Percentiles rank a stretch among this genome's conserved stretches.
Conservation (phyloP, 2,888 invertebrate species). For the Machimus rusticus region DNA sequence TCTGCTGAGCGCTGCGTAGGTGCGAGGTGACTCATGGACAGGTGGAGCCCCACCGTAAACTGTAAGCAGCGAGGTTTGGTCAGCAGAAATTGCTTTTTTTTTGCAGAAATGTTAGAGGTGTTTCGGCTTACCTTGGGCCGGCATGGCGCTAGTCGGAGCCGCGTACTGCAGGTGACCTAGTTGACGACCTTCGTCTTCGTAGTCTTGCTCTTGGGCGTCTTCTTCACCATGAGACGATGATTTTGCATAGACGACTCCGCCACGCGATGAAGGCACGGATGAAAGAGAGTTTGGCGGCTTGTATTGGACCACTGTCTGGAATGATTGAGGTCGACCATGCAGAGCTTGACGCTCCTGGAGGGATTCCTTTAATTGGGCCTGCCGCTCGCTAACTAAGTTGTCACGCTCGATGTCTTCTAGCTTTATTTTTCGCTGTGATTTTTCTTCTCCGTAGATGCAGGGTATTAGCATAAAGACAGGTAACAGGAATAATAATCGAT, state of each 20-base stretch:
- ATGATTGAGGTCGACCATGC: conserved; percentile 41
- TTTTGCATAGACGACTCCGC: conserved; percentile 40
- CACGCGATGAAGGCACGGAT: neutral
- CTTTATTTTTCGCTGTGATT: conserved; percentile 66
- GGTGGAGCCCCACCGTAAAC: neutral
- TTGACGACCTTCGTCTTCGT: neutral
- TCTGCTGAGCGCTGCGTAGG: conserved; percentile 1
- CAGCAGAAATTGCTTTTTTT: neutral
- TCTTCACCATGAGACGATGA: conserved; percentile 1
- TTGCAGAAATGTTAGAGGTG: neutral
- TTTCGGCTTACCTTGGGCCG: neutral
- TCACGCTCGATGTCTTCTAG: conserved; percentile 80
- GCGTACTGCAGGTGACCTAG: conserved; percentile 32
- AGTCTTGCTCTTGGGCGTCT: neutral
- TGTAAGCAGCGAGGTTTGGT: neutral
- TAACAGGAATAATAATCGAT: neutral
- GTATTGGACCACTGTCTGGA: neutral
- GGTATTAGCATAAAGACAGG: neutral
- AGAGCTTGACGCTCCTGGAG: conserved; percentile 48
- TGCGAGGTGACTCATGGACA: neutral
- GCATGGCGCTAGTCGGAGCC: neutral
- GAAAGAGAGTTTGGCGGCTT: neutral
- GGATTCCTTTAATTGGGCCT: conserved; percentile 43
- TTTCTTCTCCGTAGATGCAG: neutral
- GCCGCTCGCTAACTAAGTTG: conserved; percentile 69